Base-by-base conservation (phyloP, 1,140 invertebrate genomes). In the Rhyacophila brunnea region DNA sequence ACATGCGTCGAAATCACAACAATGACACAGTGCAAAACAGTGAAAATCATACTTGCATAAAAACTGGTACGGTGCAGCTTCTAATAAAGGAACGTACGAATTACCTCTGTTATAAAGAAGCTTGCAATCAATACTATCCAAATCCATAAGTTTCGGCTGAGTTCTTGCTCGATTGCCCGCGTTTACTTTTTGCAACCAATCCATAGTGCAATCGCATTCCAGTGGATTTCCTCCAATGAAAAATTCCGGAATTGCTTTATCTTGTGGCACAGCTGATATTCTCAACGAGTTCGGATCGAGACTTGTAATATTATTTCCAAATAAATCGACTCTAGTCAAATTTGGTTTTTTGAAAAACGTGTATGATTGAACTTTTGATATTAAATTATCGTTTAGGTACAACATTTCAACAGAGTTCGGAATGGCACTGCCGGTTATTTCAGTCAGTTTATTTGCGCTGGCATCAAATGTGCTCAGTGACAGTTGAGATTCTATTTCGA, bases 291-390 rank as follows among this genome's bases (percentile, higher is more conserved):
- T 94, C 10, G 91, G 89, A 66, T 93, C 92, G 38, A 96, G 71
- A 64, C 85, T 91, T 43, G 87, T 87, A 67, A 96, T 87, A 68
- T 88, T 85, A 71, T 96, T 96, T 38, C 88, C 87, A 64, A 87
- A 88, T 35, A 96, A 75, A 73, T 95, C 91, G 1, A 95, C 92
- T 46, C 88, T 79, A 1, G 91, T 93, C 46, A 95, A 74, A 72
- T 95, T 95, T 1, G 90, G 90, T 72, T 95, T 96, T 70, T 92
- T 92, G 74, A 93, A 90, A 74, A 95, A 95, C n/a, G 92, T 91
- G 66, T 94, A 93, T 0, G 91, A 91, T 67, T 93, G 90, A 45
- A 96, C 90, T 76, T 88, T 91, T 17, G 84, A 84, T 61, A 96
- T 95, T 35, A 85, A 76, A 79, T 96, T 96, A 71, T 94, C 87